Evolutionary conservation across 2,888 invertebrate species (phyloP).

Genomic region (Candidula unifasciata): DNA sequence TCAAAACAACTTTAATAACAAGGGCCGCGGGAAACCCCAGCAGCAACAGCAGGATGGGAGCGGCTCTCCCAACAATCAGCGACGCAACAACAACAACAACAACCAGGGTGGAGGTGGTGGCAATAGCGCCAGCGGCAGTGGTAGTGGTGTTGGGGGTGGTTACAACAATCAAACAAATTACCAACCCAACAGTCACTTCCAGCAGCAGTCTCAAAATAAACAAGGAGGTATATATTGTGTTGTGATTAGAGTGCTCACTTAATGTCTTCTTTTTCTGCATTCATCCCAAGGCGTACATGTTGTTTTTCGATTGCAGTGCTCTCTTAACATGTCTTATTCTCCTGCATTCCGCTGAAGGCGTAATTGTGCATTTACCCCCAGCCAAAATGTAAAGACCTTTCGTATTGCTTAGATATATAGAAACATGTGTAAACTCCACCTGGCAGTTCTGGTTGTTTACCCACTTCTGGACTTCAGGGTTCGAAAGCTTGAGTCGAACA

Average conservation of each 20-base stretch:
- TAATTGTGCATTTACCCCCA: too few species aligned
- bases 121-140: slow-evolving; percentile 31
- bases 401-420: too few species aligned
- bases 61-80: slow-evolving; percentile 41
- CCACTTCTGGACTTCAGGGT: too few species aligned
- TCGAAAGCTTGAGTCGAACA: too few species aligned
- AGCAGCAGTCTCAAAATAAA: slow-evolving; percentile 58
- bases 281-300: too few species aligned
- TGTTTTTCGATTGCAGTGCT: too few species aligned
- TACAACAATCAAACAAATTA: slow-evolving; percentile 60
- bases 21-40: slow-evolving; percentile 61
- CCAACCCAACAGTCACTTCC: slow-evolving; percentile 60
- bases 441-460: too few species aligned
- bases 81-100: slow-evolving; percentile 40
- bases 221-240: slow-evolving; percentile 56
- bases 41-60: slow-evolving; percentile 47
- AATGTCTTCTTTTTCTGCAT: too few species aligned
- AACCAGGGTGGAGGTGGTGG: slow-evolving; percentile 35
- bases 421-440: too few species aligned
- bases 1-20: slow-evolving; percentile 59
- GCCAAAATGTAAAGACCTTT: too few species aligned
- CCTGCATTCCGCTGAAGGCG: too few species aligned
- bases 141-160: slow-evolving; percentile 40
- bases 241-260: neutral
- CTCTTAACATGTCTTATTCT: too few species aligned